Base-by-base conservation (phyloP, 2,797 vertebrate genomes). In the Galagoides demidoff region DNA sequence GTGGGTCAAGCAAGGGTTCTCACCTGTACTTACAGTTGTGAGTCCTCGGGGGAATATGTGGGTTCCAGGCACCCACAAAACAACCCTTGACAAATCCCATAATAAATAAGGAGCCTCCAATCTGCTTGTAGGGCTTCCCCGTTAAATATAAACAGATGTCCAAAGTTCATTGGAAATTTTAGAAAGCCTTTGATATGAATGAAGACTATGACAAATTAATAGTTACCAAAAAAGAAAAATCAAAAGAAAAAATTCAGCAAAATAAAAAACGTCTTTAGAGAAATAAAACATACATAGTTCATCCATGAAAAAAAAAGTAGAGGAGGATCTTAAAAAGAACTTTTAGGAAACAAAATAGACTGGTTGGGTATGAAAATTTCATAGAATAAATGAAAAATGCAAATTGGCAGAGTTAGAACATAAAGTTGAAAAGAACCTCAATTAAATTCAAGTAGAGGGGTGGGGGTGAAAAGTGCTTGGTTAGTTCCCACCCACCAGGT, bases 331-430 rank as follows among this genome's bases (percentile, higher is more conserved):
- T 34, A 77, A 83, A 95, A n/a, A 86, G 55, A 92, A 88, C 55
- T 78, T 92, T 81, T n/a, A 94, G 10, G 23, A 5, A 52, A 94
- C 22, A 83, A 92, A 55, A 63, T 0, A 34, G 14, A 71, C 59
- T 39, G 90, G 7, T 34, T 74, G 23, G 29, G 4, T 43, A 78
- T n/a, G 13, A 93, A 74, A 85, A 85, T 57, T 12, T 49, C 22
- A 64, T 29, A 4, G 22, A 25, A 78, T 8, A 95, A 94, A 90
- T 64, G 91, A 95, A 89, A 14, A 81, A 74, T 57, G 45, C 43
- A 59, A 63, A 43, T 19, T 19, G 17, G 2, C n/a, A 89, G 20
- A 19, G 7, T 89, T 73, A 77, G 76, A 49, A 89, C 78, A 90
- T 49, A 76, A 66, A 79, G 13, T 74, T 89, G 34, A 90, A 39